A percentile compares a stretch with the other conserved stretches of the same genome.
phyloP scores from a whole-genome alignment of 2,888 invertebrate genomes.

The Muscina levida region DNA sequence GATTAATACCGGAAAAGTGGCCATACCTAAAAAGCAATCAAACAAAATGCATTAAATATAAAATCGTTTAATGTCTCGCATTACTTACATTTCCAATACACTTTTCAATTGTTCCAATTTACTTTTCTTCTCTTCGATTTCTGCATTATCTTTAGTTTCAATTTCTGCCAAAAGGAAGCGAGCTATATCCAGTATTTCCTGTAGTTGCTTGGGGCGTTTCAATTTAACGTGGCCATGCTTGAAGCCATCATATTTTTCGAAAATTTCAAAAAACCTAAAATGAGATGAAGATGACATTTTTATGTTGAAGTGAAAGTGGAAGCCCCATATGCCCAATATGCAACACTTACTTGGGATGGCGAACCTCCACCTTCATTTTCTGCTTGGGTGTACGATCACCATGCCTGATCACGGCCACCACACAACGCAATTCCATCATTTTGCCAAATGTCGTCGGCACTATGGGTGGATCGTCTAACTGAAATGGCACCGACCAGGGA shows the following conservation, averaged over 20 bases:
- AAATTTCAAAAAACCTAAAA: constrained; percentile 96
- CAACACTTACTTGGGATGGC: constrained; percentile 90
- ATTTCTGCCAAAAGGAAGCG: constrained; percentile 94
- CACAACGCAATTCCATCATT: constrained; percentile 95
- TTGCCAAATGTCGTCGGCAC: constrained; percentile 99
- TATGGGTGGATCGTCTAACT: constrained; percentile 98
- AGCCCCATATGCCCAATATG: neutral
- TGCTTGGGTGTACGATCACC: constrained; percentile 99
- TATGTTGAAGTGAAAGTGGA: neutral
- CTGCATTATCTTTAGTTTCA: constrained; percentile 92
- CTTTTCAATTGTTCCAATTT: constrained; percentile 98
- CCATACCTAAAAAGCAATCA: constrained; percentile 88
- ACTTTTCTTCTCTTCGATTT: constrained; percentile 97
- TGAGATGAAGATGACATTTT: neutral
- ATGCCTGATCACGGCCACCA: constrained; percentile 97
- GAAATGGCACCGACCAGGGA: constrained; percentile 98
- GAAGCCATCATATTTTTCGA: constrained; percentile 97
- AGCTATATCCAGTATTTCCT: constrained; percentile 98
- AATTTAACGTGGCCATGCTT: constrained; percentile 98
- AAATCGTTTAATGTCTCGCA: too few relatives aligned
- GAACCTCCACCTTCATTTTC: constrained; percentile 99
- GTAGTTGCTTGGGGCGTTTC: constrained; percentile 97
- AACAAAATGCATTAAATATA: neutral
- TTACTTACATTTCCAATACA: constrained; percentile 97
- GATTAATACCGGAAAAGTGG: constrained; percentile 99